Evolutionary conservation across 2,113 vertebrate species (phyloP).

Genomic region (Melanostigma gelatinosum): DNA sequence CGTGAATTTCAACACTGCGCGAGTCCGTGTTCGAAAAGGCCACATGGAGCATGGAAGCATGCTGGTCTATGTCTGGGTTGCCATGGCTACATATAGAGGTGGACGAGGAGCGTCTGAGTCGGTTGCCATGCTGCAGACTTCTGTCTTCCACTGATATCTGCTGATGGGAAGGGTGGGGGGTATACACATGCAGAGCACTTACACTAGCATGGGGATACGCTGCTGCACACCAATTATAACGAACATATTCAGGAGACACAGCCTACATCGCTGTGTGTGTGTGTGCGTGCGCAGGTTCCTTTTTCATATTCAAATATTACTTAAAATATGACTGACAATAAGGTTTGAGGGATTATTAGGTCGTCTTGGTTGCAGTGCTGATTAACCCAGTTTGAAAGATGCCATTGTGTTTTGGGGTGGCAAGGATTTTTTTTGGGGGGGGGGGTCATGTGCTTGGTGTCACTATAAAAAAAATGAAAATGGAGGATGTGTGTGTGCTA

Average conservation of each 20-base stretch:
- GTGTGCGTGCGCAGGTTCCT: neutral
- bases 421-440: constrained; percentile 17
- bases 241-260: constrained; percentile 48
- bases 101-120: constrained; percentile 54
- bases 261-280: neutral
- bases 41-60: constrained; percentile 49
- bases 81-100: constrained; percentile 72
- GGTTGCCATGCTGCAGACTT: constrained; percentile 63
- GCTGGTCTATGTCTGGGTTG: constrained; percentile 66
- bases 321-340: constrained; percentile 49
- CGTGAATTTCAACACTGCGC: constrained; percentile 32
- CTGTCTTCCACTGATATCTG: constrained; percentile 72
- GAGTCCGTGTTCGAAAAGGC: constrained; percentile 56
- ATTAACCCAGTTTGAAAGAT: constrained; percentile 72
- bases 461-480: constrained; percentile 37
- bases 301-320: constrained; percentile 37
- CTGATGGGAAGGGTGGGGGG: constrained; percentile 3
- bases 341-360: constrained; percentile 50
- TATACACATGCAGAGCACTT: constrained; percentile 61
- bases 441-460: constrained; percentile 32
- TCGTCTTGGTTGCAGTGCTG: constrained; percentile 46
- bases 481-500: constrained; percentile 21
- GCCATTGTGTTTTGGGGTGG: constrained; percentile 49
- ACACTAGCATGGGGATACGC: constrained; percentile 43
- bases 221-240: constrained; percentile 68